Evolutionary conservation across 1,140 invertebrate species (phyloP).

Genomic region (Drosophila auraria): DNA sequence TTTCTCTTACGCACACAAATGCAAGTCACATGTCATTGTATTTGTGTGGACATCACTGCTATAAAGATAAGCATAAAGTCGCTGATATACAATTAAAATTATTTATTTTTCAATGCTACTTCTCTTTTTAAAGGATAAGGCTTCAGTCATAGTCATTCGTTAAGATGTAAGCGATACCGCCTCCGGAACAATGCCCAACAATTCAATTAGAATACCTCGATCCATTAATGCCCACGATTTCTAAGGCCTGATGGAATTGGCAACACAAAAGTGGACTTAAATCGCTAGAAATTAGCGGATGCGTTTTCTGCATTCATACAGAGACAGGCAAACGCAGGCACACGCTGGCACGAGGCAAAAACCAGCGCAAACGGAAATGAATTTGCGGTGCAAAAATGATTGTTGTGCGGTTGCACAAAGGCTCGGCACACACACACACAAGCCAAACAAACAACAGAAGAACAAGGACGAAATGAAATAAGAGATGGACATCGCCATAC

Average conservation of each 20-base stretch:
- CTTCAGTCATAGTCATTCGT: not conserved
- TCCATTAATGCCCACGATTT: constrained; percentile 5
- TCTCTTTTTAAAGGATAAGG: not conserved
- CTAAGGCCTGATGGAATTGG: constrained; percentile 45
- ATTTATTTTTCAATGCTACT: not conserved
- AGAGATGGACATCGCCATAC: constrained; percentile 50
- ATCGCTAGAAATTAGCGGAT: constrained; percentile 65
- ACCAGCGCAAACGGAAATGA: constrained; percentile 70
- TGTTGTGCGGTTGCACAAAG: constrained; percentile 77
- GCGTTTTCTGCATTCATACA: constrained; percentile 49
- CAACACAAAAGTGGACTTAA: constrained; percentile 53
- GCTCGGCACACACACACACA: constrained; percentile 19
- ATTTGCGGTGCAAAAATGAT: constrained; percentile 80
- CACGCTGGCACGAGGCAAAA: constrained; percentile 22
- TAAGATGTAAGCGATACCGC: not conserved
- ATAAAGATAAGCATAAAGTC: not conserved
- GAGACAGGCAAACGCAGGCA: constrained; percentile 7
- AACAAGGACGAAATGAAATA: constrained; percentile 55
- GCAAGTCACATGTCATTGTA: no score
- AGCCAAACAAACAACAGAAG: constrained; percentile 13
- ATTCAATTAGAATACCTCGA: constrained; percentile 15
- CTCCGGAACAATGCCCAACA: not conserved
- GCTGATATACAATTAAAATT: not conserved
- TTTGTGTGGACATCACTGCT: no score
- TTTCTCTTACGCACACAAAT: no score